Evolutionary conservation across 2,888 invertebrate species (phyloP).

Genomic region (Parnassius glacialis): DNA sequence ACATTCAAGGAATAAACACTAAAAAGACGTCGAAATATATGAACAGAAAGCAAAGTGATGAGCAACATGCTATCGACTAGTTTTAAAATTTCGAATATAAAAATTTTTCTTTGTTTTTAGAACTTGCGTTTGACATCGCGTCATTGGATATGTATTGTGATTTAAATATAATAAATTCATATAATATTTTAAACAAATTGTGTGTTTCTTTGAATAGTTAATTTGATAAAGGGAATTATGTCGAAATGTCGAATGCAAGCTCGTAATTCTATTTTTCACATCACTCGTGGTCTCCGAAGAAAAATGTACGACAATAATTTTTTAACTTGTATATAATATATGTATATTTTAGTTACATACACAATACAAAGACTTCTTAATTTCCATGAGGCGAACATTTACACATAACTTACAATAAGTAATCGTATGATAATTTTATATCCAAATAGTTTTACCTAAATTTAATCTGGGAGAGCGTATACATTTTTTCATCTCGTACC

Average conservation of each 20-base stretch:
- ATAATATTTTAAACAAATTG: constrained; percentile 30
- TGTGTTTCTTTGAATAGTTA: constrained; percentile 37
- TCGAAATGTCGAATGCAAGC: constrained; percentile 66
- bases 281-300: constrained; percentile 70
- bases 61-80: constrained; percentile 75
- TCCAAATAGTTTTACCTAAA: constrained; percentile 78
- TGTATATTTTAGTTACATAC: constrained; percentile 79
- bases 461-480: constrained; percentile 79
- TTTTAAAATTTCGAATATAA: constrained; percentile 76
- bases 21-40: constrained; percentile 73
- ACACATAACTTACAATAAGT: constrained; percentile 74
- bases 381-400: constrained; percentile 77
- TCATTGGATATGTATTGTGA: constrained; percentile 74
- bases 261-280: constrained; percentile 55
- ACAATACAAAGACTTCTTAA: constrained; percentile 79
- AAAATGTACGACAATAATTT: constrained; percentile 71
- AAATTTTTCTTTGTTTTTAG: constrained; percentile 62
- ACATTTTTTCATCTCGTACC: constrained; percentile 72
- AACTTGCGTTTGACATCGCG: constrained; percentile 68
- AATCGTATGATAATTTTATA: constrained; percentile 76
- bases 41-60: constrained; percentile 62
- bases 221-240: constrained; percentile 45
- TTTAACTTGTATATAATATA: constrained; percentile 79
- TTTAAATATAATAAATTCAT: constrained; percentile 40
- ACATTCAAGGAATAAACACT: constrained; percentile 62